Base-by-base conservation (phyloP, 2,888 invertebrate species). In the Amphipyra tragopoginis region DNA sequence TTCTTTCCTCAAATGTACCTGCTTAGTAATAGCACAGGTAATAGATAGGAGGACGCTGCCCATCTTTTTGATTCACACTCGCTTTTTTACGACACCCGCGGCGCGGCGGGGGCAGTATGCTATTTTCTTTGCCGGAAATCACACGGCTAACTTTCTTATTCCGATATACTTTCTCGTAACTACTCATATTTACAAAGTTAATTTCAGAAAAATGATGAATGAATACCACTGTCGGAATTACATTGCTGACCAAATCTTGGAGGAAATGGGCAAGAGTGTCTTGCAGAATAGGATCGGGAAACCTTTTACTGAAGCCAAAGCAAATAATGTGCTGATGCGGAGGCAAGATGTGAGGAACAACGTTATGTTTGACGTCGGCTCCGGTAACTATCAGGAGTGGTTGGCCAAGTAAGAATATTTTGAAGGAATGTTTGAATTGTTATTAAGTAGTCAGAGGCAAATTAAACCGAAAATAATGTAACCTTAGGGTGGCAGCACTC, bases 191-290 rank as follows among this genome's bases (percentile, higher is more conserved):
- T 38, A 43, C 11, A 11, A 45, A 36, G 11, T 49, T 56, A 29
- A 14, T 81, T 85, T 2, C 79, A 97, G 97, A 80, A 95, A 95
- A 86, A 97, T 96, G 95, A 97, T 97, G 96, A 97, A 97, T 82
- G 97, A 97, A 84, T 97, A 97, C 85, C 91, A 97, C 48, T 97
- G 97, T 76, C 96, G 97, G 38, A 97, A 96, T 82, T 97, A 96
- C 84, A 87, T 97, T 40, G 97, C 97, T 0, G 96, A 97, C 78
- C 96, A 97, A 90, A 97, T 97, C 70, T 87, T 97, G 42, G 95
- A 95, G 9, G 96, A 97, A 77, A 96, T 97, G 88, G 93, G 91
- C 2, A 90, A 91, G 63, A 89, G 89, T 14, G 85, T 89, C 21
- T 53, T 93, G 1, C 90, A 93, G 62, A 86, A 86, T 63, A 88